Base-by-base conservation (phyloP, 2,888 invertebrate species). In the Andrena haemorrhoa region DNA sequence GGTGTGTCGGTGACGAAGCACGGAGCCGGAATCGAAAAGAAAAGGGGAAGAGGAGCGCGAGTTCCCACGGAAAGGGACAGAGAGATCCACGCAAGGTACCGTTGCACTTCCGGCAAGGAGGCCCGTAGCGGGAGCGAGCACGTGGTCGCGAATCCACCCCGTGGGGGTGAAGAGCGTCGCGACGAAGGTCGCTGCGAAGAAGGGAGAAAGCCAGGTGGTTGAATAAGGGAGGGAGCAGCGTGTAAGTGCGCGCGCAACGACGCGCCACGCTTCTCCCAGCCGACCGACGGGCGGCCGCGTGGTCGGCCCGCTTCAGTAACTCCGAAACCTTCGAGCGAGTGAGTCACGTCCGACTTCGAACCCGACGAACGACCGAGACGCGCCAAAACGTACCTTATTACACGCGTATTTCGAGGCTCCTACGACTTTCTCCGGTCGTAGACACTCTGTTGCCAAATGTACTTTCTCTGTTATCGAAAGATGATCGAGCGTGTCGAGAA, bases 201-300 rank as follows among this genome's bases (percentile, higher is more conserved):
- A 85, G 82, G 64, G 75, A 68, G 78, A 49, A 73, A 58, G 72
- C 75, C 69, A 75, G 75, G 64, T 76, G 82, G 80, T 82, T 70
- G 85, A 74, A 68, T 70, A 80, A 81, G 88, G 81, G 78, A 63
- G 83, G 65, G 79, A 81, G 78, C 31, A 47, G 68, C 53, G 70
- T 51, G n/a, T 1, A 60, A 53, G 0, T 91, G 92, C 92, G 92
- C 91, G 92, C 92, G 92, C 92, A 92, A n/a, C 79, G 10, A 1
- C 61, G 56, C 70, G 89, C 89, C 92, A 92, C 91, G 92, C 91
- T 91, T 91, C 88, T 88, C 87, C 69, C 76, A 73, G 81, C 49
- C 75, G 70, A 26, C 72, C 33, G 70, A 41, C 49, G 51, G 47
- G 7, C 26, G 51, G 82, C 76, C 87, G 86, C 84, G 84, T 85